Percentiles rank a stretch among this genome's conserved stretches.
Conservation (phyloP, 2,113 vertebrate species). For the Isichthys henryi region DNA sequence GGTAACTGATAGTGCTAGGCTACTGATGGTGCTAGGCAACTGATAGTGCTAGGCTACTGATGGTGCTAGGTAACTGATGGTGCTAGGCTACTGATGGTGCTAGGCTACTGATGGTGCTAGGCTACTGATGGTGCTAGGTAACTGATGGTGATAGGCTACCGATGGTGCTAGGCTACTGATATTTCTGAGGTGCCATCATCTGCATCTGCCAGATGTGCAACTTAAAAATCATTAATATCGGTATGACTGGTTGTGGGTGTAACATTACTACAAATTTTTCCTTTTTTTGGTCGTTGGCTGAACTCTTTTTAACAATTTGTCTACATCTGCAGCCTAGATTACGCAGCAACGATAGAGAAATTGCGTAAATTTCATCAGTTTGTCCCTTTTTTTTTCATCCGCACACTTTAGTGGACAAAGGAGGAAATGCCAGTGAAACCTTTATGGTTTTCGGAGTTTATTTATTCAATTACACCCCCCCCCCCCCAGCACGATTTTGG, state of each 20-base stretch:
- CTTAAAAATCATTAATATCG: background rate
- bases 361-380: background rate
- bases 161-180: background rate
- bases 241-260: background rate
- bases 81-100: no score
- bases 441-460: background rate
- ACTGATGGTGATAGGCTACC: no score
- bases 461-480: no score
- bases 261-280: background rate
- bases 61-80: no score
- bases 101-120: no score
- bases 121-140: no score
- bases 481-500: no score
- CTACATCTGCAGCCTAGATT: background rate
- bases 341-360: background rate
- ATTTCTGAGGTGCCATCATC: background rate
- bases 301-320: background rate
- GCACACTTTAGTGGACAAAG: background rate
- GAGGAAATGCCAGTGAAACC: background rate
- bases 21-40: no score
- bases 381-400: background rate
- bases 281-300: background rate
- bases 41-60: no score
- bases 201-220: background rate
- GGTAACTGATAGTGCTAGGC: no score